Evolutionary conservation across 2,797 vertebrate species (phyloP), one percentile per base, ranked within the genome.

Genomic region (Poeciliopsis presidionis): DNA sequence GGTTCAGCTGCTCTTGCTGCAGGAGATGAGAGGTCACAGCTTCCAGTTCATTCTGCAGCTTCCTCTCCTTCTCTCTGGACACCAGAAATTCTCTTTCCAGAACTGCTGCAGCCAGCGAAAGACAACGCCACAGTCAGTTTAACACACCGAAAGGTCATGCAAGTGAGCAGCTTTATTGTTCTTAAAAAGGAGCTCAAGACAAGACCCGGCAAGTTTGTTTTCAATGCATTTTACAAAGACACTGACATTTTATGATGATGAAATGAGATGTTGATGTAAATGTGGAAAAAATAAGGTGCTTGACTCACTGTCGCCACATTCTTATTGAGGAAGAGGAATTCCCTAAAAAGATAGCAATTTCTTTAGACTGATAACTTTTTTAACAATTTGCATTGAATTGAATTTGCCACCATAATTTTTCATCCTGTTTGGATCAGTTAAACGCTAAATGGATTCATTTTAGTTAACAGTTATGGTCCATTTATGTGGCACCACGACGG

Each of bases 1-100:
- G 2, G 78, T 90, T 94, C 73, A 85, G 41, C 78, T 92, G 91
- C 75, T 96, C 92, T 78, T 94, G 93, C 59, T 91, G 91, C 59
- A 75, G 30, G 22, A 95, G 90, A n/a, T 75, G 93, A 47, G 80
- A 11, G 0, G 80, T 84, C 77, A 81, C 77, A 0, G 57, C 78
- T 18, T 94, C 93, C 87, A 95, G 84, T 0, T 95, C 91, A n/a
- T 79, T 91, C 80, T 93, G 93, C 79, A 95, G 87, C 82, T 73
- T 90, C 84, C 88, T 85, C 82, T 93, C 94, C 30, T 84, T 78
- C 67, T 95, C 93, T 49, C 84, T 83, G 81, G 90, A 92, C 85
- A 94, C 11, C 89, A 95, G 77, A 22, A 87, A 85, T 63, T 96
- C 95, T 61, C 90, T 88, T 82, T 96, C 94, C 2, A 95, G 83